phyloP scores from a whole-genome alignment of 2,888 invertebrate genomes.

The Lobophora halterata region DNA sequence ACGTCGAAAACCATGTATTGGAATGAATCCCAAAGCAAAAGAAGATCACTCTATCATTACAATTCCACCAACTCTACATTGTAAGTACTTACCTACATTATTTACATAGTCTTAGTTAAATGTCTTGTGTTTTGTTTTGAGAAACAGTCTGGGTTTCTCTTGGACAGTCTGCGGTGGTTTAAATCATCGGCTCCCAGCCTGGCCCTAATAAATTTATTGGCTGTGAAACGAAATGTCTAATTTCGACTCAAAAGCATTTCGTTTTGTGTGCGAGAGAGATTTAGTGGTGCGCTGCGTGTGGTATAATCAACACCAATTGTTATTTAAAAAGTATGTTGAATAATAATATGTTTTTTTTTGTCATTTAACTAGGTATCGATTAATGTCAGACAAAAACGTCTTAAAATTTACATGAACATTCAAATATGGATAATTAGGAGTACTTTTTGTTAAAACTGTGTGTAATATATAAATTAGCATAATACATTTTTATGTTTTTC shows the following conservation, averaged over 20 bases:
- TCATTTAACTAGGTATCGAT: no score
- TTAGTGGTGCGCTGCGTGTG: conserved; percentile 42
- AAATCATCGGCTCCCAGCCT: conserved; percentile 44
- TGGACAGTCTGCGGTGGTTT: conserved; percentile 29
- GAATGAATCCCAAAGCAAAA: no score
- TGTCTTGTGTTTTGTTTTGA: conserved; percentile 20
- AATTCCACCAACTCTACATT: conserved; percentile 3
- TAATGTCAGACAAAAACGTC: no score
- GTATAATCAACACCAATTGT: conserved; percentile 34
- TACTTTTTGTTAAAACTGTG: no score
- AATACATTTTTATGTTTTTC: no score
- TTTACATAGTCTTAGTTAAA: background rate
- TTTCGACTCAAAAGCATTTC: conserved; percentile 51
- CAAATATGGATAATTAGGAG: no score
- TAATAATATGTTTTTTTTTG: background rate
- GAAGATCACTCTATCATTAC: no score
- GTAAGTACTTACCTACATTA: background rate
- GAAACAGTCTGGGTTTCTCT: conserved; percentile 23
- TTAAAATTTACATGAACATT: no score
- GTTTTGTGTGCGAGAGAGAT: conserved; percentile 44
- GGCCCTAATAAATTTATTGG: conserved; percentile 60
- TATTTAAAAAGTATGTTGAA: background rate
- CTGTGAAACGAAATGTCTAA: conserved; percentile 64
- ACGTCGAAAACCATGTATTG: no score
- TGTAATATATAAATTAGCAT: no score